Percentiles rank a stretch among this genome's conserved stretches.
Evolutionary conservation across 1,140 invertebrate species (phyloP).

Genomic region (Drosophila pseudoobscura): DNA sequence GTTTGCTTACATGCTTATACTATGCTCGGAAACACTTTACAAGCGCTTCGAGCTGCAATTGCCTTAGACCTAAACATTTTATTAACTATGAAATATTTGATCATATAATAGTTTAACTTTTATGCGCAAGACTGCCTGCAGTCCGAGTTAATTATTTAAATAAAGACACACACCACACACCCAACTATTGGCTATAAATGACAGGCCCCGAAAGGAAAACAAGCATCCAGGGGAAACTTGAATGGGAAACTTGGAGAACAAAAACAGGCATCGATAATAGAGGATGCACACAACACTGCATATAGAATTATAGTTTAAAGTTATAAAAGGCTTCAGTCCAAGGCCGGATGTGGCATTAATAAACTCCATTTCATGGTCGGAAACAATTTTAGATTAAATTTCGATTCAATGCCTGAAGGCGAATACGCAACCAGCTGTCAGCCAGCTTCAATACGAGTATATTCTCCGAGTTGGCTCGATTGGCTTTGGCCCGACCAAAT

Average conservation of each 20-base stretch:
- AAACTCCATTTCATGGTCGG: no score
- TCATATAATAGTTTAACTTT: conserved; percentile 50
- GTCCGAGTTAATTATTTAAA: conserved; percentile 28
- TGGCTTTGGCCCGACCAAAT: conserved; percentile 40
- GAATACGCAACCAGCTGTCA: conserved; percentile 24
- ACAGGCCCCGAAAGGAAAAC: background rate
- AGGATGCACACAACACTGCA: no score
- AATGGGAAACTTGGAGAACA: no score
- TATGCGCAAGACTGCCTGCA: conserved; percentile 15
- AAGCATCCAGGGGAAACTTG: no score
- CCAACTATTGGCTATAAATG: background rate
- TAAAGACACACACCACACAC: conserved; percentile 13
- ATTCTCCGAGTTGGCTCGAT: conserved; percentile 1
- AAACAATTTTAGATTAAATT: conserved; percentile 30
- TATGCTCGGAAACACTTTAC: conserved; percentile 55
- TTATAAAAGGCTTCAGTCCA: no score
- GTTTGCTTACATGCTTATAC: conserved; percentile 14
- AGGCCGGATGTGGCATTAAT: no score
- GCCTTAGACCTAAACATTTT: conserved; percentile 43
- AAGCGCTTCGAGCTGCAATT: conserved; percentile 47
- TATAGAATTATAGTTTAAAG: no score
- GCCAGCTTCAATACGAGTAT: background rate
- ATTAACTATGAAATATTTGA: conserved; percentile 49
- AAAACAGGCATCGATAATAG: no score
- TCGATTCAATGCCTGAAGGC: conserved; percentile 25